phyloP scores from a whole-genome alignment of 2,888 invertebrate species.

The Coelogynopora nodosa region DNA sequence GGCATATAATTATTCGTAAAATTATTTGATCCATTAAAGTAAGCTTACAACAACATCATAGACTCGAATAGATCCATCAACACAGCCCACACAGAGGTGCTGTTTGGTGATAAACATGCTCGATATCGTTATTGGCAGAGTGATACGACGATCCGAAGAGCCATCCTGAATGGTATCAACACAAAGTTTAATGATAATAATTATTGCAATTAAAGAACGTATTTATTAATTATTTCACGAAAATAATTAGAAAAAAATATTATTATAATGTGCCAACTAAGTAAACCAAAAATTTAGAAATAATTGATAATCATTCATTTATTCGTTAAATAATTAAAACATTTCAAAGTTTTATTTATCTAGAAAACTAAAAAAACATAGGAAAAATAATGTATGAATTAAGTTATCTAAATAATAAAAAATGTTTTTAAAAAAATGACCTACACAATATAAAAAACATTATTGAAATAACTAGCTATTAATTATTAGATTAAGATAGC shows the following conservation, averaged over 20 bases:
- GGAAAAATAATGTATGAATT: too few relatives aligned
- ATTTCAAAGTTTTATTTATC: neutral
- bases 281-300: too few relatives aligned
- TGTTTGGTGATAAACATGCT: neutral
- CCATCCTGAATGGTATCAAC: neutral
- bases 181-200: neutral
- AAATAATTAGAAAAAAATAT: neutral
- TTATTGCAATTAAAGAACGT: neutral
- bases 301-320: too few relatives aligned
- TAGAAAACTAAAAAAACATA: too few relatives aligned
- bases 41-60: neutral
- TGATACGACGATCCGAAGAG: neutral
- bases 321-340: neutral
- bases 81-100: slow-evolving; percentile 3
- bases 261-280: too few relatives aligned
- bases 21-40: neutral
- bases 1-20: too few relatives aligned
- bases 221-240: neutral
- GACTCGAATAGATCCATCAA: neutral
- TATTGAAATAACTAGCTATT: too few relatives aligned
- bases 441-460: too few relatives aligned
- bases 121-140: neutral
- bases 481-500: too few relatives aligned
- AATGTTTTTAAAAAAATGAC: too few relatives aligned
- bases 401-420: too few relatives aligned